Base-by-base conservation (phyloP, 2,113 vertebrate genomes). In the Macquaria ambigua region DNA sequence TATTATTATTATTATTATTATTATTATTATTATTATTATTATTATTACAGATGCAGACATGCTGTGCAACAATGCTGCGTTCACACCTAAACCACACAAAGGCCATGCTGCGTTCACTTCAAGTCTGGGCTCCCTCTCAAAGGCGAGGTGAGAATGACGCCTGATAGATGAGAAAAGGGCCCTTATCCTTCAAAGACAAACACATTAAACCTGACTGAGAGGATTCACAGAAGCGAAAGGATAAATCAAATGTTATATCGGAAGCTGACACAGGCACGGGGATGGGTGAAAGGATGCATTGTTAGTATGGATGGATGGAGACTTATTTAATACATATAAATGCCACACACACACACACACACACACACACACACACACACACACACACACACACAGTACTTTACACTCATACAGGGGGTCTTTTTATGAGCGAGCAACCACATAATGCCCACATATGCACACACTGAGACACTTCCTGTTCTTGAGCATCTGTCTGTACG, bases 141-240 rank as follows among this genome's bases (percentile, higher is more conserved):
- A 79, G 74, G 53, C 4, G 6, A 53, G 53, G 21, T 58, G 77
- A 67, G 66, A 84, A 78, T 55, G 48, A 63, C 23, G 31, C 50
- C 34, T 39, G 59, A n/a, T 55, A 46, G 74, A 56, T 77, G 41
- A 58, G 46, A 63, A 56, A 39, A 70, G 74, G 59, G 50, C 71
- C 21, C 25, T 85, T 87, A 83, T 87, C 46, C n/a, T 39, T 77
- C 7, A 82, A 82, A 74, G 88, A 62, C 73, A 28, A 70, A 50
- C 50, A 74, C 76, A 85, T 85, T 80, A 70, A 90, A 80, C 52
- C 67, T 37, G 48, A 81, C 37, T 21, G 74, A 56, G 66, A 75
- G 79, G 39, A 82, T 72, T 77, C 77, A 84, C 61, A 31, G 8
- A 31, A 28, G 43, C 39, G 71, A 72, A 73, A 11, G 55, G 34